Base-by-base conservation (phyloP, 92 coral and sea anemone genomes). In the Isaurus tuberculatus region DNA sequence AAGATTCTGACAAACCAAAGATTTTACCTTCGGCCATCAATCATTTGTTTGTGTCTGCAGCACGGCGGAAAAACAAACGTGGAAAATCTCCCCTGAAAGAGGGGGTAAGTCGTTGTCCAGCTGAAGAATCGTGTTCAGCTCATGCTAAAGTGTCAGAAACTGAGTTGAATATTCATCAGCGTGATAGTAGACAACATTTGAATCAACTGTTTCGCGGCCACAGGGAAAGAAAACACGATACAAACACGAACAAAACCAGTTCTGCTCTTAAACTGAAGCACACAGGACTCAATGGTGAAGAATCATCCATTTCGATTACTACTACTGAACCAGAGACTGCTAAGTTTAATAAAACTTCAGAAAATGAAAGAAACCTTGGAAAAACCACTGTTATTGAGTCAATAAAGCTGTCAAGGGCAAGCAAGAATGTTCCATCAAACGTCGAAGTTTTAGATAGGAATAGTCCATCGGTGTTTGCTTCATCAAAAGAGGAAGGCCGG, bases 21-120 rank as follows among this genome's bases (percentile, higher is more conserved):
- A 91, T 85, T 19, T 72, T 91, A 26, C 93, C 98, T 60, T 73
- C 98, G 0, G 99, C 99, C 19, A 96, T 96, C 14, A 96, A 96
- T 65, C 99, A 96, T 83, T 84, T 96, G 25, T 92, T 96, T 79
- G 99, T 96, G 1, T 94, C 98, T 26, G 95, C 99, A 14, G 91
- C 97, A 8, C 93, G 91, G 60, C 84, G 88, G 73, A 91, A 84
- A 84, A 63, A 61, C 36, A 91, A 86, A 8, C 75, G 90, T 71
- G 85, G 81, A n/a, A 91, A 88, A 74, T 88, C 85, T 3, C 80
- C 86, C 11, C 84, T 79, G 55, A 11, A 20, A 26, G 89, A 49
- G 63, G 85, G 73, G 74, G 80, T 69, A 20, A 90, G 85, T 36
- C 67, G 36, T 72, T 88, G 73, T 20, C 67, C 44, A 17, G 79